A percentile compares a stretch with the other conserved stretches of the same genome.
These are phyloP conservation scores for Drosophila neocordata DNA, from an alignment of 1,140 invertebrate genomes.

Conservation along the genomic window DNA sequence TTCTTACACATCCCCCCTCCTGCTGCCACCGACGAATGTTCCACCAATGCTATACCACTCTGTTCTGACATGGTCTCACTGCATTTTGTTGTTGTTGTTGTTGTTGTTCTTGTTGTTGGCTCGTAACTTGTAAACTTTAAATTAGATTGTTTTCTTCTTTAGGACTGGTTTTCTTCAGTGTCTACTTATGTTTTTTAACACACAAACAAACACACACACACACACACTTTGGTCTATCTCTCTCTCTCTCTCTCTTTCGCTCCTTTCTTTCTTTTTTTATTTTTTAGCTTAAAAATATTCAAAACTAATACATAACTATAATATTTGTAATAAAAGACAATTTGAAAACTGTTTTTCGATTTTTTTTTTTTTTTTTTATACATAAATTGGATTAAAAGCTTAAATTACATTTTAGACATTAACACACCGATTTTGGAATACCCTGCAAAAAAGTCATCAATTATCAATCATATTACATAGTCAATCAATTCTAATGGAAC, in stretches of 20 bases:
- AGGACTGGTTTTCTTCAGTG: conserved; percentile 34
- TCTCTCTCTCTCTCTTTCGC: neutral
- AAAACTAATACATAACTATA: no score
- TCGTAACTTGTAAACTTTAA: conserved; percentile 73
- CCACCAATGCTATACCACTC: conserved; percentile 1
- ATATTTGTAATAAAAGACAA: no score
- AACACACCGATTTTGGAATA: no score
- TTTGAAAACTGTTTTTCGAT: no score
- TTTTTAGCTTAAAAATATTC: neutral
- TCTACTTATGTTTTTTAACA: conserved; percentile 12
- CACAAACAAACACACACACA: neutral
- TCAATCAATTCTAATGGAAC: no score
- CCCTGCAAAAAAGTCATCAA: no score
- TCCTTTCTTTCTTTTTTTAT: neutral
- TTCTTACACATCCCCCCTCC: neutral
- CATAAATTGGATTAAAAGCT: no score
- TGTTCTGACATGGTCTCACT: conserved; percentile 18
- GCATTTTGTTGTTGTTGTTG: conserved; percentile 53
- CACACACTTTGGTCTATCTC: neutral
- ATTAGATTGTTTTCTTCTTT: conserved; percentile 69
- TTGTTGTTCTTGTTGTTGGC: no score
- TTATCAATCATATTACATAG: no score
- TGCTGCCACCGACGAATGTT: neutral
- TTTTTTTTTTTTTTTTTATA: no score
- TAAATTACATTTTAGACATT: no score